Percentiles rank a stretch among this genome's conserved stretches.
Conservation (phyloP, 2,113 vertebrate genomes). For the Varanus salvator region DNA sequence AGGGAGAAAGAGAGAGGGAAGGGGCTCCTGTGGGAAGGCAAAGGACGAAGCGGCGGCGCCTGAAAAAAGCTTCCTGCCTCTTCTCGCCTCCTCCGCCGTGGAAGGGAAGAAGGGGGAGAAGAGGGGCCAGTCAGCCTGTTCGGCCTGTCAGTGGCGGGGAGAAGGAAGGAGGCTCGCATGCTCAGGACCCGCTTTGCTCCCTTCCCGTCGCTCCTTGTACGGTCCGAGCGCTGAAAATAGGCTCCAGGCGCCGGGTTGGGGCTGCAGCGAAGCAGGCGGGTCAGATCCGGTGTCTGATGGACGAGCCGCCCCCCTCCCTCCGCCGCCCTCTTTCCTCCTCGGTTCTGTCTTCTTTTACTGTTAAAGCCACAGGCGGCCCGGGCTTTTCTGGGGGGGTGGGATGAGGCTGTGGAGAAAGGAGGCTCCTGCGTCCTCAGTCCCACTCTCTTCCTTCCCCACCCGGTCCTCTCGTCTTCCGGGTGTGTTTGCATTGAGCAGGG, state of each 20-base stretch:
- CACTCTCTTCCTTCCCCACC: not conserved
- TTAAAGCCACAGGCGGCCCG: too few relatives aligned
- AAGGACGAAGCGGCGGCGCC: not conserved
- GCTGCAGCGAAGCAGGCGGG: slow-evolving; percentile 9
- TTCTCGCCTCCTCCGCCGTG: not conserved
- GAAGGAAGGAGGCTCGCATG: not conserved
- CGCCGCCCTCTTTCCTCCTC: not conserved
- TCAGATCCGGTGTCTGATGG: slow-evolving; percentile 23
- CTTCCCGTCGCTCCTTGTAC: slow-evolving; percentile 22
- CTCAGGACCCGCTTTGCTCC: not conserved
- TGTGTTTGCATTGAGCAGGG: not conserved
- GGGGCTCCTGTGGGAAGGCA: not conserved
- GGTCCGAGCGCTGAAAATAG: slow-evolving; percentile 39
- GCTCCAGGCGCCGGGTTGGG: slow-evolving; percentile 19
- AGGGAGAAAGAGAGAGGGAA: not conserved
- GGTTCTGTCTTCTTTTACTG: not conserved
- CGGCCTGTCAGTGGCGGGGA: not conserved
- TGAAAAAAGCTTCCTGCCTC: not conserved
- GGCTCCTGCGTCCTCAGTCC: not conserved
- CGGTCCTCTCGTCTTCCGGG: not conserved
- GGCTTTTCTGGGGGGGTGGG: not conserved
- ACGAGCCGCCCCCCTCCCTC: not conserved
- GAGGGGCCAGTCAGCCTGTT: too few relatives aligned
- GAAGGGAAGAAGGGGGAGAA: not conserved
- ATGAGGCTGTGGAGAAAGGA: not conserved